A percentile compares a stretch with the other conserved stretches of the same genome.
Conservation (phyloP, 30 jellyfish, hydroid and myxozoan genomes). For the Aurelia aurita region DNA sequence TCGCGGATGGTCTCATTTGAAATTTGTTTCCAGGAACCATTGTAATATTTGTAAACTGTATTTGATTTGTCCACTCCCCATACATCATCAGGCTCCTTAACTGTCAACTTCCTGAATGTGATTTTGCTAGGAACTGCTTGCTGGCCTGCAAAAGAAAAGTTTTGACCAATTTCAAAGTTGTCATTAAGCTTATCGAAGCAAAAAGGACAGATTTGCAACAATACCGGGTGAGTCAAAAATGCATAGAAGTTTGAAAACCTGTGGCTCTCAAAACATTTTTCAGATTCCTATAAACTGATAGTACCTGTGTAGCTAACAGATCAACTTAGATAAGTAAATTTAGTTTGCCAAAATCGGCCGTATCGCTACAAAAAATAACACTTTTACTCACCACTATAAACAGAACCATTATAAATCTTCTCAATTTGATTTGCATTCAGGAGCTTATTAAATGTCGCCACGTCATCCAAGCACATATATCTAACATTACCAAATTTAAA, state of each 20-base stretch:
- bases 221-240: too few relatives aligned
- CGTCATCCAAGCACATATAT: slow-evolving; percentile 41
- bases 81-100: slow-evolving; percentile 14
- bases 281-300: too few relatives aligned
- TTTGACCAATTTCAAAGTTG: not conserved
- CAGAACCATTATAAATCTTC: slow-evolving; percentile 22
- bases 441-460: slow-evolving; percentile 10
- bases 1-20: slow-evolving; percentile 31
- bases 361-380: too few relatives aligned
- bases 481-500: not conserved
- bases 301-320: too few relatives aligned
- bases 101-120: slow-evolving; percentile 18
- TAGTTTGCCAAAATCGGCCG: too few relatives aligned
- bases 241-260: too few relatives aligned
- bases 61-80: slow-evolving; percentile 53
- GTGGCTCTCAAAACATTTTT: too few relatives aligned
- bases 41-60: slow-evolving; percentile 12
- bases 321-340: too few relatives aligned
- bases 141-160: slow-evolving; percentile 17
- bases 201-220: too few relatives aligned
- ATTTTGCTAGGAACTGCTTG: slow-evolving; percentile 40
- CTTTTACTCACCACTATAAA: slow-evolving; percentile 32
- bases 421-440: slow-evolving; percentile 14
- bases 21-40: slow-evolving; percentile 40
- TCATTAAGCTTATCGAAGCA: too few relatives aligned